Base-by-base conservation (phyloP, 2,888 invertebrate species). In the Lottia gigantea region DNA sequence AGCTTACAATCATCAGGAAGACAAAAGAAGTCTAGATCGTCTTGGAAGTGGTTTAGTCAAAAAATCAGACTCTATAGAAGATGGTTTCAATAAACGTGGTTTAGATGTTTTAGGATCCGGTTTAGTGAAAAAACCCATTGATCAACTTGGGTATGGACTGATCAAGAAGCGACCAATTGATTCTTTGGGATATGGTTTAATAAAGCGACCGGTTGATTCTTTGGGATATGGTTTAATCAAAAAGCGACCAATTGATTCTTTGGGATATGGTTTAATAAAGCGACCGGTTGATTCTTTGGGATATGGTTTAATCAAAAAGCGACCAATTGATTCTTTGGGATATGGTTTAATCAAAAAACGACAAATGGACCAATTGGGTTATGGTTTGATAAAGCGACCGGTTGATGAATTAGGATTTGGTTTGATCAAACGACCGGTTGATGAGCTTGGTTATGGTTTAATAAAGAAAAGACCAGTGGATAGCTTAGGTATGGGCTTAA, bases 351-450 rank as follows among this genome's bases (percentile, higher is more conserved):
- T 71, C 16, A 71, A 71, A 15, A 67, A 67, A 23, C 49, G 63
- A 31, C 63, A 47, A 12, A 15, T 71, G 1, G 70, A 71, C 25
- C n/a, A 4, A n/a, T 19, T 66, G 1, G 70, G 70, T 1, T 46
- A 46, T 1, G 70, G 70, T 46, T 62, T 71, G n/a, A 66, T 71
- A 15, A 70, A 70, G 62, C 70, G 70, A 4, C 70, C 63, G 1
- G 31, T 70, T 3, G 70, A 70, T 45, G 31, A 45, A 8, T 6
- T 68, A n/a, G 68, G 68, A 0, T 25, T 46, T 2, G 68, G 68
- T 31, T 55, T 68, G 26, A 46, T 68, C 16, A 69, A 69, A 40
- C n/a, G 65, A 0, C 55, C 64, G 0, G 4, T 69, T 8, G 69
- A 69, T 15, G n/a, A 31, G 0, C 2, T 69, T 0, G 65, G 65